Base-by-base conservation (phyloP, 1,140 invertebrate genomes). In the Lasaia peninsularis region DNA sequence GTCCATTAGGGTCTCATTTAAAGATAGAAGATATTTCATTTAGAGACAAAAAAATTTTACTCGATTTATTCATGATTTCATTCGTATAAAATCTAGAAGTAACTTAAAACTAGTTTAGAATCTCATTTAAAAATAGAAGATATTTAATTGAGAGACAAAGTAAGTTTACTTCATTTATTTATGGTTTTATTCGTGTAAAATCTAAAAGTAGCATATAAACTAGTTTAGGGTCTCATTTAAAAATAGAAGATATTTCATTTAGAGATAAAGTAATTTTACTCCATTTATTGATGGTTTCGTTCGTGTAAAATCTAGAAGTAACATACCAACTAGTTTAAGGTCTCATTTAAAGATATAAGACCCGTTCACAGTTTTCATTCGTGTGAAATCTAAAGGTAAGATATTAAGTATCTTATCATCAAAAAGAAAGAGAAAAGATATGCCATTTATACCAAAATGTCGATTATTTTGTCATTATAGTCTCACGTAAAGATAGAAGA, bases 1-100 rank as follows among this genome's bases (percentile, higher is more conserved):
- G 60, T 67, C 67, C 70, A 73, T 73, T 73, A 69, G 18, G 40
- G 40, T 44, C 16, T 20, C 40, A 18, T 44, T 44, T 44, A 44
- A 18, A 16, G 40, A 44, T 44, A 10, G 16, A 44, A 44, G 37
- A 44, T 37, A 37, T 44, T 44, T 14, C 16, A 8, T 44, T 44
- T 44, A 44, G 8, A 44, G 37, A 40, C 6, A 14, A 40, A 40
- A 40, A 40, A 1, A 16, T 18, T 40, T 18, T 16, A 18, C 37
- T 9, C 14, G 14, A 5, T 18, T 40, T 2, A 0, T 2, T 14
- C 3, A 16, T 16, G 37, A 2, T 10, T 18, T 5, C 7, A 16
- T 18, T 10, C 7, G 4, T 40, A 14, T 40, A 18, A 40, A 40
- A 37, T 14, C 0, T 37, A n/a, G 10, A 35, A 4, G n/a, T 35